Conservation (phyloP, 2,888 invertebrate species). For the Melikaiella ostensackeni region DNA sequence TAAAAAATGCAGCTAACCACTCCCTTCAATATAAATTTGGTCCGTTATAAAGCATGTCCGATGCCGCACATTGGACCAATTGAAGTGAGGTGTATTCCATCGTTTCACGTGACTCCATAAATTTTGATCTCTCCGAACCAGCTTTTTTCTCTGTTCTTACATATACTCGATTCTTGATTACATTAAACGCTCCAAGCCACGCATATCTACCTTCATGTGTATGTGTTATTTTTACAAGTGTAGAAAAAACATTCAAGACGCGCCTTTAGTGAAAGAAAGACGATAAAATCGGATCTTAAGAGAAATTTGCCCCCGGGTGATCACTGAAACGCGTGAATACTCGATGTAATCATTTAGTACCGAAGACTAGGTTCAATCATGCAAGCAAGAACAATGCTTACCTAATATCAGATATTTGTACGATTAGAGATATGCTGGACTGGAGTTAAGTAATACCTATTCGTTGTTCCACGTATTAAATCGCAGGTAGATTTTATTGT, state of each 20-base stretch:
- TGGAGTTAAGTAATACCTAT: not conserved
- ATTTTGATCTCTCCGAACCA: not conserved
- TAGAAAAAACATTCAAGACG: not conserved
- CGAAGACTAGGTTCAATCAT: not conserved
- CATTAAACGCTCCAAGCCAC: not conserved
- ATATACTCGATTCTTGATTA: not conserved
- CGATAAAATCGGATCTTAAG: conserved; percentile 5
- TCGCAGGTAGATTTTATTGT: not conserved
- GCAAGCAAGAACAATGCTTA: conserved; percentile 2
- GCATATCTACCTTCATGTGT: not conserved
- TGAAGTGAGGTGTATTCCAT: not conserved
- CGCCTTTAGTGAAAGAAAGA: not conserved
- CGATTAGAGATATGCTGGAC: not conserved
- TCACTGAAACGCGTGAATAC: not conserved
- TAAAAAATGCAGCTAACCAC: conserved; percentile 7
- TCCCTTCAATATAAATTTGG: conserved; percentile 2
- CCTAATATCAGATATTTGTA: not conserved
- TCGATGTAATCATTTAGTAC: not conserved
- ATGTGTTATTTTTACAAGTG: not conserved
- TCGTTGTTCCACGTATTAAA: not conserved
- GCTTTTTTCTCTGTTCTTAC: not conserved
- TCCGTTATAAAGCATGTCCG: not conserved
- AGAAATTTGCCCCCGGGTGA: conserved; percentile 1
- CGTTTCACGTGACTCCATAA: not conserved
- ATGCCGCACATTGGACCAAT: not conserved